phyloP scores from a whole-genome alignment of 2,888 invertebrate species.

The Machimus rusticus region DNA sequence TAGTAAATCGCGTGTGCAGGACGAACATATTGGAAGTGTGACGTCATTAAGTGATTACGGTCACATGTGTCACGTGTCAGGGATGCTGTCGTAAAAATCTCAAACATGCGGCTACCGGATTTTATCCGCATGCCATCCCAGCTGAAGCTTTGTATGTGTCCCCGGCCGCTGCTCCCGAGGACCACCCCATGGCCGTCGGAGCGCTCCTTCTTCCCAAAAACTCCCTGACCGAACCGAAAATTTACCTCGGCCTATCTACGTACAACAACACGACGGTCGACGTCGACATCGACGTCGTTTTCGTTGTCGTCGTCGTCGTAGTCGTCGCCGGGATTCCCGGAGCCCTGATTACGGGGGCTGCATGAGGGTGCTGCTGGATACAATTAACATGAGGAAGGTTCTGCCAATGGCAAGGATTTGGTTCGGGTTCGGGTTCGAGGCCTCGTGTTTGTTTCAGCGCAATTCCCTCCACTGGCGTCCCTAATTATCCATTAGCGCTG shows the following conservation, averaged over 20 bases:
- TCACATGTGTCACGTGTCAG: slow-evolving; percentile 44
- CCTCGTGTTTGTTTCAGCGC: slow-evolving; percentile 3
- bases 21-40: slow-evolving; percentile 32
- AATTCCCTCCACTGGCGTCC: background rate
- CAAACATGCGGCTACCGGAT: slow-evolving; percentile 38
- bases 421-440: background rate
- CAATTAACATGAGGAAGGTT: slow-evolving; percentile 33
- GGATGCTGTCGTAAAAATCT: slow-evolving; percentile 40
- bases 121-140: slow-evolving; percentile 16
- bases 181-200: background rate
- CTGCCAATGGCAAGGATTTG: background rate
- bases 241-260: background rate
- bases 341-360: slow-evolving; percentile 9
- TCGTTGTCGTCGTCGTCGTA: too few species aligned
- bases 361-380: slow-evolving; percentile 10
- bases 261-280: too few species aligned
- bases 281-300: too few species aligned
- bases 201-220: background rate
- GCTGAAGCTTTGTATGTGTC: background rate
- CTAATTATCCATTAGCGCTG: slow-evolving; percentile 40
- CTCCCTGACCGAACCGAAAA: background rate
- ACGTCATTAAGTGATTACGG: slow-evolving; percentile 42
- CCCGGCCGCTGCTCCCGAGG: background rate
- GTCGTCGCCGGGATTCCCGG: background rate
- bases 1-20: slow-evolving; percentile 33